Evolutionary conservation across 1,140 invertebrate genomes (phyloP), one percentile per base, ranked within the genome.

Genomic region (Octopus bimaculoides): DNA sequence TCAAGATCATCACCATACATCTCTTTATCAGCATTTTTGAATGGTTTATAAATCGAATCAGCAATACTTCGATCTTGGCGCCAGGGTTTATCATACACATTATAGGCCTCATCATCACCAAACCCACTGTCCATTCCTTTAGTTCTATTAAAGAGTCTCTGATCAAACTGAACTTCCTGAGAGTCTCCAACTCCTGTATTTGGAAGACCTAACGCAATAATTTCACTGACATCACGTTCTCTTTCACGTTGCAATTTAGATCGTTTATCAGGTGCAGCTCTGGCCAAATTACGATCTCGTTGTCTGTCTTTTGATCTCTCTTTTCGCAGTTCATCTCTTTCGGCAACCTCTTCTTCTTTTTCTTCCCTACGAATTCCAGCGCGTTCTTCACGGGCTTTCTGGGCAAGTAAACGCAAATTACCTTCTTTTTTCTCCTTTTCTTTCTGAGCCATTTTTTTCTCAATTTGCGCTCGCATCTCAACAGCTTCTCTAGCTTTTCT

Each of bases 401-500:
- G 96, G 20, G 98, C 98, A 86, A 99, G 91, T 88, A 95, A 93
- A 75, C 97, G 91, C 83, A 99, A 90, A 90, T 96, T 94, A 84
- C 98, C 97, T 90, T 99, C 98, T 86, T 99, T 99, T 91, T 97
- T 97, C 87, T 99, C 97, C 86, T 99, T 99, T 89, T 99, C 97
- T 86, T 98, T 98, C 86, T 99, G 96, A 0, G 97, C 97, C 81
- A 99, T 89, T 91, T 97, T 97, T 91, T 97, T 96, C 87, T 99
- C 98, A 4, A 99, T 91, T 88, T 99, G 97, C 0, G 97, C 96
- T 78, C 98, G 92, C 87, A 96, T 96, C 89, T 99, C 98, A 0
- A 99, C 97, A 75, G 96, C 96, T 91, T 99, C 98, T 79, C 98
- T 91, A 1, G 97, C 96, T 91, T 99, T 99, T 89, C 98, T 93